Base-by-base conservation (phyloP, 2,888 invertebrate genomes). In the Buathra laborator region DNA sequence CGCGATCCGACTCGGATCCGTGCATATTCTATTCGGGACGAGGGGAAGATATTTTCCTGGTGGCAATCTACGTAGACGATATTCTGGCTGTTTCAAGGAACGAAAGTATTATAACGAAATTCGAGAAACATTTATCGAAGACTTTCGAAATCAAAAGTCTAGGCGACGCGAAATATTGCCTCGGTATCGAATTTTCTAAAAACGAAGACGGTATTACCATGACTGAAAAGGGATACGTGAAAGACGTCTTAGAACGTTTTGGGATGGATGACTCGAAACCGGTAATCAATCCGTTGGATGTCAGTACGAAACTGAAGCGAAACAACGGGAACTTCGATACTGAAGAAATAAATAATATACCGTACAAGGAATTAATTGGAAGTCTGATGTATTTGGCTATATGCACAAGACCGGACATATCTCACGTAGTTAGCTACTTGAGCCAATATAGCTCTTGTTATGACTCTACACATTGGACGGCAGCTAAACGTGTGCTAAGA, bases 181-280 rank as follows among this genome's bases (percentile, higher is more conserved):
- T 90, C 16, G 88, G 88, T 19, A 87, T 89, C 0, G 88, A 89
- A 81, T 88, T 89, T 44, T 48, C 16, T 0, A 10, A 64, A 62
- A 51, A 24, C 5, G 29, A 81, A 19, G 32, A 46, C 12, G 64
- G 44, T n/a, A 48, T 82, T 7, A 53, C 32, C 3, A 68, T 86
- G 72, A 51, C 46, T 56, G 89, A 90, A 82, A 80, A 51, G 29
- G 85, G 86, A 14, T 90, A 90, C 64, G 82, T 91, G 10, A 83
- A 75, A 5, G 86, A 89, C 24, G 9, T 89, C 12, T 74, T 90
- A 7, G 67, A 87, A 43, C 74, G 87, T n/a, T 91, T 90, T 83
- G 79, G 84, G 3, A 90, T 90, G 89, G 24, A 24, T 10, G 84
- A 89, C 16, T 83, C 78, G 6, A 89, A 91, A 14, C 83, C 89